Evolutionary conservation across 2,113 vertebrate species (phyloP).

Genomic region (Procapra przewalskii): DNA sequence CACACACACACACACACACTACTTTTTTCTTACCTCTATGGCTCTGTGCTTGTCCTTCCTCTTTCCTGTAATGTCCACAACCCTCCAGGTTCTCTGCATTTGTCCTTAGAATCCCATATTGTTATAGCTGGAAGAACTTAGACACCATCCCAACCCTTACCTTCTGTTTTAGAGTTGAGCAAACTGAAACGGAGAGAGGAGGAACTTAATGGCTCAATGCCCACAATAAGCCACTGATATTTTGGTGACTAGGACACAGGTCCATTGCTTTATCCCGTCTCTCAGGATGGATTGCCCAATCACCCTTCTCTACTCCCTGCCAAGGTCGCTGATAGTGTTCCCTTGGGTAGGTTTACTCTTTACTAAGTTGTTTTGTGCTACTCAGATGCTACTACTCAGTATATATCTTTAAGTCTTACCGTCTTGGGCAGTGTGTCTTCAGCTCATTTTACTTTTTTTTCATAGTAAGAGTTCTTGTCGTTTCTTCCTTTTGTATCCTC

Average conservation of each 20-base stretch:
- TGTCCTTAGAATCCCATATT: not conserved
- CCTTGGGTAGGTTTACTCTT: not conserved
- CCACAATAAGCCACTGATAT: not conserved
- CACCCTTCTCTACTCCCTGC: not conserved
- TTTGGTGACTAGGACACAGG: not conserved
- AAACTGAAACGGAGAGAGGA: not conserved
- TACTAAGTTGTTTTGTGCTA: not conserved
- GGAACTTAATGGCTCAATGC: not conserved
- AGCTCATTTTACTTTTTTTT: not conserved
- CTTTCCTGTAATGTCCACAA: not conserved
- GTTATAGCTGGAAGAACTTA: not conserved
- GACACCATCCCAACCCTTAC: not conserved
- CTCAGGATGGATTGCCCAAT: not conserved
- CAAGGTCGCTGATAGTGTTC: not conserved
- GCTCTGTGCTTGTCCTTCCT: not conserved
- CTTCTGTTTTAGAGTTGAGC: conserved; percentile 1
- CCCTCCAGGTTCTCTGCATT: not conserved
- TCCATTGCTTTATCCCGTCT: not conserved
- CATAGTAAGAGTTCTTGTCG: not conserved
- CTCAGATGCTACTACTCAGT: not conserved
- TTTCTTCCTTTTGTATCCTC: conserved; percentile 1
- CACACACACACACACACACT: not conserved
- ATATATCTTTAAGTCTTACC: not conserved
- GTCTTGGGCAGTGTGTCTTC: not conserved
- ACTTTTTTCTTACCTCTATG: not conserved